Evolutionary conservation across 2,888 invertebrate species (phyloP).

Genomic region (Disparrhopalites patrizii): DNA sequence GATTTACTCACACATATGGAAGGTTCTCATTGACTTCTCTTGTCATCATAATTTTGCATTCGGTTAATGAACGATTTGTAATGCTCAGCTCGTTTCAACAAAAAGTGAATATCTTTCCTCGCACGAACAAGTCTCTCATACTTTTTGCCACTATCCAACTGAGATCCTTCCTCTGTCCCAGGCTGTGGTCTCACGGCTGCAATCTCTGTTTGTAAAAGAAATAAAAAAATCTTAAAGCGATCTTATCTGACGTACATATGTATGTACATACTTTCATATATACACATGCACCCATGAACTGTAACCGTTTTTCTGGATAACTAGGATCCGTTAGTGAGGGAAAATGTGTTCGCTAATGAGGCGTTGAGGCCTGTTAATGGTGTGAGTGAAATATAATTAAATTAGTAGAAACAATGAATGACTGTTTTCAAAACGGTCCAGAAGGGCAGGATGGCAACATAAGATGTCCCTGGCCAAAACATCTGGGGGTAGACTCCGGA

Average conservation of each 20-base stretch:
- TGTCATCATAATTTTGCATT: neutral
- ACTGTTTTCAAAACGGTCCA: neutral
- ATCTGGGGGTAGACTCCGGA: neutral
- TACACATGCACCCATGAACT: too few species aligned
- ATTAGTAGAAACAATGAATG: neutral
- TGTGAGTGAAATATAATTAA: neutral
- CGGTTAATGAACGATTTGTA: neutral
- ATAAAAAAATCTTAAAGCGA: neutral
- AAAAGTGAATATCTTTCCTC: neutral
- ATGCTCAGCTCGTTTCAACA: neutral
- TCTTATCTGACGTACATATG: too few species aligned
- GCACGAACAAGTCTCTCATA: neutral
- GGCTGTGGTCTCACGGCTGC: neutral
- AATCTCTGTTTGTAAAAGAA: neutral
- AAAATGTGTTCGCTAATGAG: too few species aligned
- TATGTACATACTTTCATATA: too few species aligned
- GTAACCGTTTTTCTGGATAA: too few species aligned
- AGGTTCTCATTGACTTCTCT: too few species aligned
- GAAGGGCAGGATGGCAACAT: neutral
- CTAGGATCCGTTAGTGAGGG: too few species aligned
- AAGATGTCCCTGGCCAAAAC: conserved; percentile 4
- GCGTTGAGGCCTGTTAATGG: too few species aligned
- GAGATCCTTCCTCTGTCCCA: neutral
- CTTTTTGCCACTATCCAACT: neutral
- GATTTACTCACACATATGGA: too few species aligned